These are phyloP conservation scores for Dipodomys ordii DNA, from an alignment of 2,113 vertebrate genomes.

Conservation along the genomic window DNA sequence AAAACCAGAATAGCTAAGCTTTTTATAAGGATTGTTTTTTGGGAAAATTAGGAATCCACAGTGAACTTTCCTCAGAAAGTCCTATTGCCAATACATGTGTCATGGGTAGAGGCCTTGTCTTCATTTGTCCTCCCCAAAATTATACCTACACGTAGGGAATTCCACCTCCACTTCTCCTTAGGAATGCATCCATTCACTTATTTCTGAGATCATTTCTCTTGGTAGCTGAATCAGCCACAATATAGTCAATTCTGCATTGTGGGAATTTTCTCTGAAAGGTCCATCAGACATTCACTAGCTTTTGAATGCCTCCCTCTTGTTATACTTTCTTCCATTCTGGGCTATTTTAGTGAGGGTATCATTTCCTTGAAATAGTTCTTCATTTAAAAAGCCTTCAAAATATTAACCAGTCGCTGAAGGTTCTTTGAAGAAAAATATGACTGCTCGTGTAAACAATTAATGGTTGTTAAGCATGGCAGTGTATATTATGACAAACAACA, in stretches of 20 bases:
- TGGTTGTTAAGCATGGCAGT: constrained; percentile 96
- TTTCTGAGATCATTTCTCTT: fast-evolving
- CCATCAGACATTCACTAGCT: not conserved
- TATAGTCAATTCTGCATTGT: not conserved
- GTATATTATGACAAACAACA: constrained; percentile 99
- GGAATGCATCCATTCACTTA: not conserved
- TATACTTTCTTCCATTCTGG: not conserved
- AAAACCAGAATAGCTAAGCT: constrained; percentile 68
- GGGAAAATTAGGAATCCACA: constrained; percentile 45
- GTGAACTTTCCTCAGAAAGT: constrained; percentile 66
- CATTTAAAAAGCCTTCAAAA: constrained; percentile 87
- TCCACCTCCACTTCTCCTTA: not conserved
- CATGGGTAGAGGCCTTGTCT: not conserved
- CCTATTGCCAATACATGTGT: not conserved
- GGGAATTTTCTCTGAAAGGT: constrained; percentile 28
- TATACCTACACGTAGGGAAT: not conserved
- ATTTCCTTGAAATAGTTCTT: constrained; percentile 79
- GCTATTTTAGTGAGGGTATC: constrained; percentile 66
- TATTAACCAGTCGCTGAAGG: constrained; percentile 89
- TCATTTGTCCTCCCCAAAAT: not conserved
- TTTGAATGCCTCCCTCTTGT: not conserved
- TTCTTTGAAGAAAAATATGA: constrained; percentile 92
- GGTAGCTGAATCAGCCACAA: fast-evolving
- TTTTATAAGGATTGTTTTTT: constrained; percentile 50
- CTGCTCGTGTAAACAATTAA: constrained; percentile 94